A percentile compares a stretch with the other conserved stretches of the same genome.
Conservation (phyloP, 2,888 invertebrate genomes). For the Drosophila acutilabella region DNA sequence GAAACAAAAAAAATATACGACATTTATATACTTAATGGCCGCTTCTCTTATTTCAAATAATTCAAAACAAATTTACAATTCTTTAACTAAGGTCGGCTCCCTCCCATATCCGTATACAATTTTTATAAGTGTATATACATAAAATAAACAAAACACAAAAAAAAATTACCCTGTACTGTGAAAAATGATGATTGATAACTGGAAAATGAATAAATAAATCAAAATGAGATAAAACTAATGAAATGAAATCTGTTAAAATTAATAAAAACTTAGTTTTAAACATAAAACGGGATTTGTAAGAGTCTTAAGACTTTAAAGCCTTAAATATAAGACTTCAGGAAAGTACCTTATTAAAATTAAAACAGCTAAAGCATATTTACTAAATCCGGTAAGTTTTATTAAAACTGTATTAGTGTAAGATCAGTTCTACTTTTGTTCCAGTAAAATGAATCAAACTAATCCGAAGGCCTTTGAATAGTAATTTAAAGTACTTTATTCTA, state of each 20-base stretch:
- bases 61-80: conserved; percentile 1
- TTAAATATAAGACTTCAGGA: background rate
- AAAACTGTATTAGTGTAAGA: background rate
- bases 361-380: background rate
- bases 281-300: background rate
- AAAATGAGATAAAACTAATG: conserved; percentile 12
- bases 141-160: conserved; percentile 11
- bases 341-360: background rate
- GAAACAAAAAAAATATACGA: conserved; percentile 36
- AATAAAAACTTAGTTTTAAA: background rate
- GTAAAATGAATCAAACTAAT: background rate
- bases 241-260: background rate
- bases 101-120: conserved; percentile 4
- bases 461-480: background rate
- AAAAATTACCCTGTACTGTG: conserved; percentile 22
- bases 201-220: conserved; percentile 30
- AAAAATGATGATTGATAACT: conserved; percentile 20
- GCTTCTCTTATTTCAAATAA: conserved; percentile 19
- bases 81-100: conserved; percentile 3
- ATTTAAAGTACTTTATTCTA: conserved; percentile 3
- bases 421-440: background rate
- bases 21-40: conserved; percentile 32
- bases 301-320: background rate
- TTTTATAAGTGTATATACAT: conserved; percentile 18
- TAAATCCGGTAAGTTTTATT: background rate